Conservation (phyloP, 2,113 vertebrate genomes). For the Bettongia penicillata region DNA sequence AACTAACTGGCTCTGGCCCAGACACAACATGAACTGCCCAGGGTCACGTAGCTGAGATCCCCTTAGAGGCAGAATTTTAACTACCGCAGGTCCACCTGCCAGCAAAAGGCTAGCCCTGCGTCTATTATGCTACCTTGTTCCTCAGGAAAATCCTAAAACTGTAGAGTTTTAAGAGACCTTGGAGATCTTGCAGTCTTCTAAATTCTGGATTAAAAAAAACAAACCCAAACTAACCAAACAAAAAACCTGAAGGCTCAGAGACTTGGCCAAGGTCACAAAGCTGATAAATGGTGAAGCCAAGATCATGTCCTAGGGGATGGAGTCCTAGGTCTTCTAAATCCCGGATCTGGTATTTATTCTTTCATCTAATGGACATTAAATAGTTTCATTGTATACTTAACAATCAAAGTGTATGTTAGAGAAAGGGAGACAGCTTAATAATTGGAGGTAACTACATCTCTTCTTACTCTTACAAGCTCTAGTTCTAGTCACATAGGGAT, state of each 20-base stretch:
- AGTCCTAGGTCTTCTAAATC: neutral
- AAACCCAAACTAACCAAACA: neutral
- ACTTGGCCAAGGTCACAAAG: neutral
- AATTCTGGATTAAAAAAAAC: neutral
- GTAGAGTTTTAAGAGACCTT: neutral
- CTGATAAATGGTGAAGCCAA: neutral
- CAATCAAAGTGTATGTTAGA: neutral
- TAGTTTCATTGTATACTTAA: neutral
- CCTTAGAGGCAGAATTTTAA: neutral
- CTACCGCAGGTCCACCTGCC: neutral
- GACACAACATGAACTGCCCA: neutral
- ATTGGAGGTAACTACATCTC: neutral
- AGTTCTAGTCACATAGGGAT: neutral
- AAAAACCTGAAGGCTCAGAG: neutral
- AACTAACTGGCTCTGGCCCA: neutral
- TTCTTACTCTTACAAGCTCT: neutral
- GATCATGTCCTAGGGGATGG: no score
- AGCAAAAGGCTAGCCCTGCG: neutral
- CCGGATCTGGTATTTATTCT: neutral
- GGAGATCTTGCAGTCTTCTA: neutral
- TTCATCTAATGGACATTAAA: neutral
- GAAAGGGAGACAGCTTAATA: neutral
- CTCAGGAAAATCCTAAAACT: neutral
- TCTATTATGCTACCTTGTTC: neutral
- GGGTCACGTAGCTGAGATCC: neutral